Base-by-base conservation (phyloP, 2,113 vertebrate species). In the Sterrhoptilus dennistouni region DNA sequence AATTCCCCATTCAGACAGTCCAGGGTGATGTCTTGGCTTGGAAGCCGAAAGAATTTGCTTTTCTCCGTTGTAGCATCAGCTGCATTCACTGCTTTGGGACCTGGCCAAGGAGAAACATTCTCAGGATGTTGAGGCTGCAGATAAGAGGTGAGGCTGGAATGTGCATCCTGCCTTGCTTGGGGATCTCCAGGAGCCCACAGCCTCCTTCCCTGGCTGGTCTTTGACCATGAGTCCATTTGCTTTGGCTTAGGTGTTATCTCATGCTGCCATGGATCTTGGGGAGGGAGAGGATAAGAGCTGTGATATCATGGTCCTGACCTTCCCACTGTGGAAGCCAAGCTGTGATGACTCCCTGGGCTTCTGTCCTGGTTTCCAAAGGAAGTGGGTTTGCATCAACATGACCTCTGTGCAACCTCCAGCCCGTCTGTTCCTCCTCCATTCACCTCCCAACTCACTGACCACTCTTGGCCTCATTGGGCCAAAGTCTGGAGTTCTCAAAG, bases 111-210 rank as follows among this genome's bases (percentile, higher is more conserved):
- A 77, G 68, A 68, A 77, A 64, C 49, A 45, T 65, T 80, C 61
- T 77, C 66, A 90, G 59, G 87, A 93, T 90, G 38, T 29, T 89
- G 91, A 83, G 92, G 59, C 29, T 79, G 54, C 17, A 91, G 95
- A 93, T 91, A 96, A 91, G 87, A 59, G 27, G n/a, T 77, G 56
- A 83, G 2, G 35, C 38, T 96, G 85, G 79, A 92, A 77, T 91
- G 54, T 60, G 24, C 19, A 35, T 91, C 66, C 65, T 53, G 33
- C 14, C 42, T 42, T 19, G 1, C 35, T 45, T 83, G 70, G 70
- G 66, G 31, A 85, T 61, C 44, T 94, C 84, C 87, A 72, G 93
- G 28, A 76, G 45, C 31, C 38, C 69, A 79, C 57, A 27, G 3
- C 8, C 19, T 94, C 12, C 40, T 90, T 57, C 70, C 16, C 33